These are phyloP conservation scores for Phaenicophaeus curvirostris DNA, from an alignment of 2,797 vertebrate genomes.

Conservation along the genomic window DNA sequence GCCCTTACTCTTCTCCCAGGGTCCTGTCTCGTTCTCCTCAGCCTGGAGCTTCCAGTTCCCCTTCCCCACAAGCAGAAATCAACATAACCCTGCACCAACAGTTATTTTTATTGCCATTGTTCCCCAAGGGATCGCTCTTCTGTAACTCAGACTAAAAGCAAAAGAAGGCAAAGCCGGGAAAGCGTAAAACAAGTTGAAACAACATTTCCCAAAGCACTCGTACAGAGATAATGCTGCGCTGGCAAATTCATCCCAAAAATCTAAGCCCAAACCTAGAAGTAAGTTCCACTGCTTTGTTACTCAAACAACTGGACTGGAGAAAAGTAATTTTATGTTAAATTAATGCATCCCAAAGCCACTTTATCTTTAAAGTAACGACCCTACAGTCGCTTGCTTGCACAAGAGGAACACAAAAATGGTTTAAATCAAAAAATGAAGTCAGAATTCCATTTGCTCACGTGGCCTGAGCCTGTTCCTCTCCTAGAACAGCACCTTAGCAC, in stretches of 20 bases:
- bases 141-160: background rate
- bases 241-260: background rate
- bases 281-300: background rate
- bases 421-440: background rate
- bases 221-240: background rate
- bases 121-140: background rate
- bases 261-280: background rate
- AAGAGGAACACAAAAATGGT: background rate
- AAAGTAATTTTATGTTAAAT: background rate
- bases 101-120: background rate
- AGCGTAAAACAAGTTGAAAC: conserved; percentile 20
- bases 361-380: background rate
- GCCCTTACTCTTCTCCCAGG: background rate
- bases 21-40: background rate
- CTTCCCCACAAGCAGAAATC: background rate
- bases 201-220: background rate
- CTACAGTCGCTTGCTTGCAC: background rate
- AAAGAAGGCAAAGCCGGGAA: background rate
- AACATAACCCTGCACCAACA: background rate
- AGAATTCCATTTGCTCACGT: background rate
- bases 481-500: background rate
- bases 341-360: background rate
- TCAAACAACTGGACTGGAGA: background rate
- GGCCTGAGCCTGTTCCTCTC: background rate
- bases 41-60: background rate